Percentiles rank a stretch among this genome's conserved stretches.
phyloP scores from a whole-genome alignment of 2,113 vertebrate species.

The Ceratotherium simum region DNA sequence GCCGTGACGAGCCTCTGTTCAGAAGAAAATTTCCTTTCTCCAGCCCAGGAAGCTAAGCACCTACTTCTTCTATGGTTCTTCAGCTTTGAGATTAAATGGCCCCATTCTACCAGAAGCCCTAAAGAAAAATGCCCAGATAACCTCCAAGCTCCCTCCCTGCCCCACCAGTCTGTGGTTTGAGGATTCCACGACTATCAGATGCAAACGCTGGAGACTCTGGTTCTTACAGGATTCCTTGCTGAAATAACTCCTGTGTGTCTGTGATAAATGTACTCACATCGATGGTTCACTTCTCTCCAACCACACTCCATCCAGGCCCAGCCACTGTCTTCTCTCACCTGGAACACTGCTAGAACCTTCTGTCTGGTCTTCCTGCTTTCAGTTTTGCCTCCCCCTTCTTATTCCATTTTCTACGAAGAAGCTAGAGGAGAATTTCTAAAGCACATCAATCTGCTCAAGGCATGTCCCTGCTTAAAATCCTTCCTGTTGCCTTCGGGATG shows the following conservation, averaged over 20 bases:
- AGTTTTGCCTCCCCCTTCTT: background rate
- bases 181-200: background rate
- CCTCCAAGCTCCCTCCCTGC: background rate
- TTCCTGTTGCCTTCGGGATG: background rate
- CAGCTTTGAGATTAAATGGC: background rate
- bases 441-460: background rate
- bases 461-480: background rate
- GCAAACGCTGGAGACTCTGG: background rate
- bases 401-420: background rate
- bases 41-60: background rate
- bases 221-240: background rate
- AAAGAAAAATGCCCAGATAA: background rate
- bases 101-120: background rate
- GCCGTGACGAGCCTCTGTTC: background rate
- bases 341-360: background rate
- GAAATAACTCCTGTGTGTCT: background rate
- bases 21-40: background rate
- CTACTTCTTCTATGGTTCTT: background rate
- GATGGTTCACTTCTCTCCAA: background rate
- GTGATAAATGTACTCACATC: accelerated
- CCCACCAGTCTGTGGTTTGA: background rate
- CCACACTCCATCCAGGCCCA: background rate
- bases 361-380: background rate
- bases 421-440: background rate
- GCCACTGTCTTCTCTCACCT: background rate